Evolutionary conservation across 2,113 vertebrate species (phyloP).

Genomic region (Nothobranchius furzeri): DNA sequence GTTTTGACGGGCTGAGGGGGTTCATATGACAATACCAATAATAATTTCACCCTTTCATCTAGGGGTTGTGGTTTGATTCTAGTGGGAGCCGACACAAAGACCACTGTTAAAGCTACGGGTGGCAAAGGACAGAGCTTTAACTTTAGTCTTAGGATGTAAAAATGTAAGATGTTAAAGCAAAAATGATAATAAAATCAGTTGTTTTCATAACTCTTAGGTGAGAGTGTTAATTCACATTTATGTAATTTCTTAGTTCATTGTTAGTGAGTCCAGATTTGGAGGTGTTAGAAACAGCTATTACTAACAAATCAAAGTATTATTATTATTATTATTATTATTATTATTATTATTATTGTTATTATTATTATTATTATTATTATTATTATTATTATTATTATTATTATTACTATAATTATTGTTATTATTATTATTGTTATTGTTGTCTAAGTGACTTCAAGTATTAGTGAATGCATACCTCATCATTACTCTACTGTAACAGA

Average conservation of each 20-base stretch:
- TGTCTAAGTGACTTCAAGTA: neutral
- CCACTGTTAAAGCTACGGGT: neutral
- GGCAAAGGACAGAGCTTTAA: neutral
- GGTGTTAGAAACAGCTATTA: too few relatives aligned
- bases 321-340: neutral
- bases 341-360: neutral
- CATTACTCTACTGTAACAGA: neutral
- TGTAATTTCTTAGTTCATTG: neutral
- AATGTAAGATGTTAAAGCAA: neutral
- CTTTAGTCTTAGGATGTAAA: neutral
- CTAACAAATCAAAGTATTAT: too few relatives aligned
- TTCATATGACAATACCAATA: neutral
- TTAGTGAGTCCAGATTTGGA: neutral
- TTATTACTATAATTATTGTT: too few relatives aligned
- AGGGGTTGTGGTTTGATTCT: neutral
- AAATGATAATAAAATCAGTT: too few relatives aligned
- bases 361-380: neutral
- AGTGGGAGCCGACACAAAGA: neutral
- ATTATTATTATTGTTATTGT: neutral
- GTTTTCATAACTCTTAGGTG: too few relatives aligned
- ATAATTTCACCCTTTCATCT: neutral
- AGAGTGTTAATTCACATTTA: neutral
- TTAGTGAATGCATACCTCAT: neutral
- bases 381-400: neutral
- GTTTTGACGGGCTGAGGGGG: neutral